Percentiles rank a stretch among this genome's conserved stretches.
phyloP scores from a whole-genome alignment of 2,113 vertebrate genomes.

The Lepus europaeus region DNA sequence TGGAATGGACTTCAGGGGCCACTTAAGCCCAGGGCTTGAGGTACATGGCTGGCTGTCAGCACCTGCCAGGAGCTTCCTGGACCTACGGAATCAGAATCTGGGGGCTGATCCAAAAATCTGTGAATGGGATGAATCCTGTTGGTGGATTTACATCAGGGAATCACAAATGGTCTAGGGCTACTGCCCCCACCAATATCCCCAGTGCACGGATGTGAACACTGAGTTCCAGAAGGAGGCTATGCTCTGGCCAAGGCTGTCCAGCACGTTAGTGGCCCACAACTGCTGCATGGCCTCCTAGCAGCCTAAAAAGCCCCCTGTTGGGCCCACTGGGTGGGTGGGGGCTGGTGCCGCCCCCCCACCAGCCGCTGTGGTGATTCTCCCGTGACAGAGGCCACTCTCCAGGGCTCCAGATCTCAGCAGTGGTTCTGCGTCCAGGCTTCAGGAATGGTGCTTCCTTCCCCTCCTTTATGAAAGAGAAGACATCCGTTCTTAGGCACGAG shows the following conservation, averaged over 20 bases:
- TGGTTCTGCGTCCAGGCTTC: background rate
- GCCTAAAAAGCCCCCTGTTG: background rate
- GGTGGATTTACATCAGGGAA: background rate
- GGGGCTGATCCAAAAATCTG: background rate
- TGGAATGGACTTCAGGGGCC: background rate
- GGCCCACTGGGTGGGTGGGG: no score
- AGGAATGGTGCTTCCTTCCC: background rate
- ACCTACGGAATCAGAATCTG: background rate
- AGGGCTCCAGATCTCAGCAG: background rate
- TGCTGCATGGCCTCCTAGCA: no score
- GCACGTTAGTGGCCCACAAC: background rate
- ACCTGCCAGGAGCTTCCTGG: background rate
- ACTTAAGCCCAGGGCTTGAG: background rate
- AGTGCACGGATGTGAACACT: background rate
- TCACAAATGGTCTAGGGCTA: background rate
- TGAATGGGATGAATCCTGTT: background rate
- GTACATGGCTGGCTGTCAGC: background rate
- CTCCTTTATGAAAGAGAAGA: no score
- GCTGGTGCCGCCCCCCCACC: background rate
- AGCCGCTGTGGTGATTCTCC: accelerated
- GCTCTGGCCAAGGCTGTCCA: background rate
- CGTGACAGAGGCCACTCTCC: background rate
- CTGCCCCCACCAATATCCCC: background rate
- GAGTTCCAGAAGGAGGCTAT: background rate
- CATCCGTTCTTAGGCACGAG: background rate